A percentile compares a stretch with the other conserved stretches of the same genome.
These are phyloP conservation scores for Alentia gelatinosa DNA, from an alignment of 2,888 invertebrate genomes.

Conservation along the genomic window DNA sequence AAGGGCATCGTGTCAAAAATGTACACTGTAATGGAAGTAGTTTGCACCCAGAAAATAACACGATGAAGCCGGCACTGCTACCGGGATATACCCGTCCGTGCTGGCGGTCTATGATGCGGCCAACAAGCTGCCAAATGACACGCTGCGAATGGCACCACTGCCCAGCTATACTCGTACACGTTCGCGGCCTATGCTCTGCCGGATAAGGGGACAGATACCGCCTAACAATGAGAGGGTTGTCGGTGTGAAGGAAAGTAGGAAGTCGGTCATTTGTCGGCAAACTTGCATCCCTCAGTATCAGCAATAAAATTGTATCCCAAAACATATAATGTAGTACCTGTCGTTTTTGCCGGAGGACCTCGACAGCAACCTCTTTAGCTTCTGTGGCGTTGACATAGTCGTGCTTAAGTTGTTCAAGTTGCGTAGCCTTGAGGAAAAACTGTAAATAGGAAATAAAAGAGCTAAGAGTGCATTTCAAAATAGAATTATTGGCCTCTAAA, in stretches of 20 bases:
- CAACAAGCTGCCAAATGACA: too few relatives aligned
- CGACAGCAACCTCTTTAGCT: constrained; percentile 71
- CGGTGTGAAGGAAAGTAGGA: neutral
- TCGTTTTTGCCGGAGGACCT: constrained; percentile 74
- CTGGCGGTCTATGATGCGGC: too few relatives aligned
- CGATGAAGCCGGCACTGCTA: too few relatives aligned
- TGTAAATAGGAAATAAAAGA: constrained; percentile 63
- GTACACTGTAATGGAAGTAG: too few relatives aligned
- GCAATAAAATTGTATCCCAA: too few relatives aligned
- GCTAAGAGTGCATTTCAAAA: neutral
- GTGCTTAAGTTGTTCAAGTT: constrained; percentile 83
- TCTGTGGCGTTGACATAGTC: constrained; percentile 76
- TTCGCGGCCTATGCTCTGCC: neutral
- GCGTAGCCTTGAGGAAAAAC: constrained; percentile 89
- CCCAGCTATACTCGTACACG: neutral
- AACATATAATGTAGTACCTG: neutral
- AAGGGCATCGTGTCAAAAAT: too few relatives aligned
- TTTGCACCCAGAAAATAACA: too few relatives aligned
- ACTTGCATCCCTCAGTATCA: too few relatives aligned
- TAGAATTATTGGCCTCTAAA: neutral
- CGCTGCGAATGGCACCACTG: neutral
- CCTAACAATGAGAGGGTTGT: neutral
- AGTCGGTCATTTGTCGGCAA: too few relatives aligned
- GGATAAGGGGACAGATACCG: neutral
- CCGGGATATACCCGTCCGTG: too few relatives aligned